These are phyloP conservation scores for Xiphorhynchus erythropygius DNA, from an alignment of 2,797 vertebrate genomes.

Conservation along the genomic window DNA sequence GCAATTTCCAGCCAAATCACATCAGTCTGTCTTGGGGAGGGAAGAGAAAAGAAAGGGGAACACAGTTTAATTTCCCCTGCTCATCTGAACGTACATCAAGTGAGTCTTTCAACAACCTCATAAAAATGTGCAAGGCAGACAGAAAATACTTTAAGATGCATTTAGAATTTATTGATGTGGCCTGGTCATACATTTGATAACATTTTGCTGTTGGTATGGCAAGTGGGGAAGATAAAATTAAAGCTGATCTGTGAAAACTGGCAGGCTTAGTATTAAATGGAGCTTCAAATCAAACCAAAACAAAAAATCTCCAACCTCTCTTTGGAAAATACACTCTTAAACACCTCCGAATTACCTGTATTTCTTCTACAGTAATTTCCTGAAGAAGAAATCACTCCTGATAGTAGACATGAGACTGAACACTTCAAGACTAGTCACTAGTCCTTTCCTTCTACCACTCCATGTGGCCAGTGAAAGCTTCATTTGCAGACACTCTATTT, in stretches of 20 bases:
- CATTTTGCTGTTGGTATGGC: neutral
- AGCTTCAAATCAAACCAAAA: neutral
- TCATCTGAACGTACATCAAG: neutral
- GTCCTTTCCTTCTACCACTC: neutral
- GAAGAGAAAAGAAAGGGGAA: neutral
- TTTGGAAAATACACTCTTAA: neutral
- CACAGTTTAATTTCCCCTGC: slow-evolving; percentile 21
- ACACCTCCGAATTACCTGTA: neutral
- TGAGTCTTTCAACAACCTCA: neutral
- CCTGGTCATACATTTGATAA: neutral
- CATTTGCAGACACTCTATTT: neutral
- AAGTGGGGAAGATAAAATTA: neutral
- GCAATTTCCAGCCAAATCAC: neutral
- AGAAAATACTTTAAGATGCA: slow-evolving; percentile 13
- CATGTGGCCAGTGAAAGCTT: rapidly evolving
- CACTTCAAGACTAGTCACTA: too few relatives aligned
- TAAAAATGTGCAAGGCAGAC: neutral
- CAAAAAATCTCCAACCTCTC: neutral
- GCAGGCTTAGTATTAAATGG: neutral
- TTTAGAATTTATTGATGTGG: slow-evolving; percentile 35
- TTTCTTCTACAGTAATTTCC: neutral
- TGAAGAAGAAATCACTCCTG: neutral
- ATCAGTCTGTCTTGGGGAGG: neutral
- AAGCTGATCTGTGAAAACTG: neutral
- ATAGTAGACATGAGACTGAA: neutral